A percentile compares a stretch with the other conserved stretches of the same genome.
Conservation (phyloP, 2,797 vertebrate species). For the Mormyrus hasselquistii region DNA sequence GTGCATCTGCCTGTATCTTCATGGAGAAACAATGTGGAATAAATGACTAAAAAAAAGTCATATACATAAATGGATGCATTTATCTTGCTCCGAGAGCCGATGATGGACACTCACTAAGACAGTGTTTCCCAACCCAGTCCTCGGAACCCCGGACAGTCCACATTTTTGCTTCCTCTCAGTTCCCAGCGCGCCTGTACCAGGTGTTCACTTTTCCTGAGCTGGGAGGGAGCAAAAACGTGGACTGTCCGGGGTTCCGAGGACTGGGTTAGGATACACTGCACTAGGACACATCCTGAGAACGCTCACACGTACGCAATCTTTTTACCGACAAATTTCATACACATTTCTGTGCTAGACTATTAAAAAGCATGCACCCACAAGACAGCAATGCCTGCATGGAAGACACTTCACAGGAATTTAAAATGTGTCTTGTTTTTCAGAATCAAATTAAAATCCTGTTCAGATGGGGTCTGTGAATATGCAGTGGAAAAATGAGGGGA, state of each 20-base stretch:
- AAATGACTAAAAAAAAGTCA: not conserved
- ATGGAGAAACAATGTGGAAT: not conserved
- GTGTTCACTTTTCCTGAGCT: no score
- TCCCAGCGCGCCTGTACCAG: no score
- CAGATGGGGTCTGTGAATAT: constrained; percentile 33
- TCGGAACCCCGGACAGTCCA: no score
- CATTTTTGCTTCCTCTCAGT: no score
- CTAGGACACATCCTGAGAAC: not conserved
- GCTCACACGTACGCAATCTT: not conserved
- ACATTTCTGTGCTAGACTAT: not conserved
- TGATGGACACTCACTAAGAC: not conserved
- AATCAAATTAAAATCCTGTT: not conserved
- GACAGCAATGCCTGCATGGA: not conserved
- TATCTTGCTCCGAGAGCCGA: not conserved
- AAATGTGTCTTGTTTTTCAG: not conserved
- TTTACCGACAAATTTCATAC: not conserved
- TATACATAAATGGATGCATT: not conserved
- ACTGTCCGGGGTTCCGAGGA: no score
- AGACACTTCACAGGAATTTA: not conserved
- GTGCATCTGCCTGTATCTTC: not conserved
- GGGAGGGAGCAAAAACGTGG: no score
- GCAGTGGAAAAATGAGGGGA: constrained; percentile 43
- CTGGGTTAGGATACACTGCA: no score
- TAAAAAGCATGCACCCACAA: not conserved
- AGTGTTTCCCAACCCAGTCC: no score